Percentiles rank a stretch among this genome's conserved stretches.
Conservation (phyloP, 2,113 vertebrate species). For the Alligator mississippiensis region DNA sequence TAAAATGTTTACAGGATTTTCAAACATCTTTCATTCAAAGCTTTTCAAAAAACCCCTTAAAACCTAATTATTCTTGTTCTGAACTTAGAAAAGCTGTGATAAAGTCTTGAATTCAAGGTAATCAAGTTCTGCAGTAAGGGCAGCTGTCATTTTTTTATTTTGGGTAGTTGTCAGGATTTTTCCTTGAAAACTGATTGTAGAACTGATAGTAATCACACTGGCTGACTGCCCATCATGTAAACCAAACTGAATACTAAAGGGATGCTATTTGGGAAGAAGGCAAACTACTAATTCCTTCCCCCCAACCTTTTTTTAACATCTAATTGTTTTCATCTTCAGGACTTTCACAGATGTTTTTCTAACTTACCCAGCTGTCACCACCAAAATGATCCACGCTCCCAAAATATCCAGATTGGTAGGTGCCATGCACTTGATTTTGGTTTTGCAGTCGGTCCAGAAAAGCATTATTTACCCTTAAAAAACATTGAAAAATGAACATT, state of each 20-base stretch:
- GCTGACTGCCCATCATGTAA: conserved; percentile 34
- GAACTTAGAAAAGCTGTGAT: conserved; percentile 10
- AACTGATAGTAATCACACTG: conserved; percentile 54
- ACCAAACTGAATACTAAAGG: background rate
- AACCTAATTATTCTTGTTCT: conserved; percentile 18
- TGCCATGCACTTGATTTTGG: conserved; percentile 34
- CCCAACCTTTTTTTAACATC: background rate
- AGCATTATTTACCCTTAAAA: conserved; percentile 85
- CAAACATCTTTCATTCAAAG: conserved; percentile 36
- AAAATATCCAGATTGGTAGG: conserved; percentile 11
- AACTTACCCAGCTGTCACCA: conserved; percentile 53
- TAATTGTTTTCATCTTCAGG: conserved; percentile 25
- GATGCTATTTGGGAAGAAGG: background rate
- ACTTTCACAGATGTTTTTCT: conserved; percentile 44
- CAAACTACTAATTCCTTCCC: background rate
- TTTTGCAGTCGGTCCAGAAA: conserved; percentile 85
- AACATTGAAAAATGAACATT: conserved; percentile 43
- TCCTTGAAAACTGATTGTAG: conserved; percentile 28
- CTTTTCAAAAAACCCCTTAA: background rate
- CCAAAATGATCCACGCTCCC: conserved; percentile 42
- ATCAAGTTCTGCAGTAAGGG: conserved; percentile 32
- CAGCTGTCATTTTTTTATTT: conserved; percentile 46
- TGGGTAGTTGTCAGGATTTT: conserved; percentile 28
- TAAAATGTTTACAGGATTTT: conserved; percentile 44
- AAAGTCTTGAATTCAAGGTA: background rate